phyloP scores from a whole-genome alignment of 2,888 invertebrate species.

The Tetheella fluctuosa region DNA sequence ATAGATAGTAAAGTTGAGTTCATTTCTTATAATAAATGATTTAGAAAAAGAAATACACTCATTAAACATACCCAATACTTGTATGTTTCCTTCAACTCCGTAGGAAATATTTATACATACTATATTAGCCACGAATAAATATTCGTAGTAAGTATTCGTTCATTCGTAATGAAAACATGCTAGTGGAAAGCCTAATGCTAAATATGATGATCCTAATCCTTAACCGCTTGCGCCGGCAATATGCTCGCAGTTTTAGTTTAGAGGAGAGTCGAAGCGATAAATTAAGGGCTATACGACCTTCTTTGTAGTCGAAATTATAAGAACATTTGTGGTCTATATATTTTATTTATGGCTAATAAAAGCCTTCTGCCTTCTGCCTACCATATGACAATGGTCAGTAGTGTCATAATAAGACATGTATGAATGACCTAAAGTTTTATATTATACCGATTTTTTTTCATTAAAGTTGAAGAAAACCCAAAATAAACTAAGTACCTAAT shows the following conservation, averaged over 20 bases:
- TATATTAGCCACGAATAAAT: too few relatives aligned
- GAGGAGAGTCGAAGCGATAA: background rate
- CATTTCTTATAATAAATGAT: too few relatives aligned
- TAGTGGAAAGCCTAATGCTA: too few relatives aligned
- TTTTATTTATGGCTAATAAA: background rate
- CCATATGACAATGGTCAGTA: background rate
- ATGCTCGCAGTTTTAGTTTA: background rate
- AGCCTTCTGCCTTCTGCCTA: background rate
- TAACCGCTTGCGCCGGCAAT: background rate
- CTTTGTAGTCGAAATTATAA: background rate
- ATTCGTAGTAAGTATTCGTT: too few relatives aligned
- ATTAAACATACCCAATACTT: too few relatives aligned
- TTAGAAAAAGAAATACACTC: too few relatives aligned
- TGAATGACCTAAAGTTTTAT: background rate
- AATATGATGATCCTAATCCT: too few relatives aligned
- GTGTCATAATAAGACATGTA: background rate
- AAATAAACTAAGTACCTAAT: background rate
- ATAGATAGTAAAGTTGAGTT: too few relatives aligned
- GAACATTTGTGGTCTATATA: background rate
- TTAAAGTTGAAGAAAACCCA: background rate
- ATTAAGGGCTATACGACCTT: background rate
- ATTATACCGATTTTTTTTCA: background rate
- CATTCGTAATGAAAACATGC: too few relatives aligned
- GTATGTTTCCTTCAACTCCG: background rate
- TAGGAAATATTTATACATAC: too few relatives aligned